Percentiles rank a stretch among this genome's conserved stretches.
Conservation (phyloP, 1,140 invertebrate species). For the Aphelenchoides avenae region DNA sequence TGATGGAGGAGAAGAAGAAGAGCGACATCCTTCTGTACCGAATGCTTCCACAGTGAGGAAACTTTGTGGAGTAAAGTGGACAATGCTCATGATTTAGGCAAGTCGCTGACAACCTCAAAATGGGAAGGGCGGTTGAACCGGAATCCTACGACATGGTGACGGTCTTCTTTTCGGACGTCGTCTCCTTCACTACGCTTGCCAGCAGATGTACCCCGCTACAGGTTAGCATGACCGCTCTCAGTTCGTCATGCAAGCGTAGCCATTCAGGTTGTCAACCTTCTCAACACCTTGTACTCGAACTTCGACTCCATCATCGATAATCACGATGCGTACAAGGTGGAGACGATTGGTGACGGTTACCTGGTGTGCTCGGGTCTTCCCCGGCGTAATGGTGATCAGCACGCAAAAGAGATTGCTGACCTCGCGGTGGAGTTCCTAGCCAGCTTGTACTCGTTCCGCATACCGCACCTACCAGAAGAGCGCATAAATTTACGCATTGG, state of each 20-base stretch:
- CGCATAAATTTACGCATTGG: slow-evolving; percentile 70
- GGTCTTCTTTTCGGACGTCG: slow-evolving; percentile 97
- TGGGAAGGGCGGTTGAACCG: slow-evolving; percentile 81
- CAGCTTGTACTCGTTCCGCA: slow-evolving; percentile 20
- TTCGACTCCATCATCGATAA: slow-evolving; percentile 85
- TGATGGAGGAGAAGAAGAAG: slow-evolving; percentile 91
- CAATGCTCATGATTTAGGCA: slow-evolving; percentile 61
- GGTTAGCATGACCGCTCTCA: slow-evolving; percentile 67
- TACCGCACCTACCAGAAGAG: slow-evolving; percentile 30
- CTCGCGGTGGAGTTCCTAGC: slow-evolving; percentile 27
- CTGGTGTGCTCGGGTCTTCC: slow-evolving; percentile 73
- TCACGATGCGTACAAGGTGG: slow-evolving; percentile 77
- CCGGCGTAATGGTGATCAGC: slow-evolving; percentile 77
- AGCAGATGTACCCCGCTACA: slow-evolving; percentile 85
- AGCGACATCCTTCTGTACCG: slow-evolving; percentile 79
- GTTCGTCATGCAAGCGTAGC: neutral
- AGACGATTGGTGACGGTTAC: slow-evolving; percentile 93
- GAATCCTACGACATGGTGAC: slow-evolving; percentile 88
- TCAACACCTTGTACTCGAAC: slow-evolving; percentile 88
- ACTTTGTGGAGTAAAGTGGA: slow-evolving; percentile 8
- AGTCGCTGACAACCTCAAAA: slow-evolving; percentile 69
- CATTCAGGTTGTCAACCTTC: slow-evolving; percentile 79
- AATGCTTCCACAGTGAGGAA: slow-evolving; percentile 71
- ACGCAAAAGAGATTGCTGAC: slow-evolving; percentile 79
- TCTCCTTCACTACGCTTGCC: slow-evolving; percentile 92